Evolutionary conservation across 2,888 invertebrate genomes (phyloP).

Genomic region (Habroteleia sp.): DNA sequence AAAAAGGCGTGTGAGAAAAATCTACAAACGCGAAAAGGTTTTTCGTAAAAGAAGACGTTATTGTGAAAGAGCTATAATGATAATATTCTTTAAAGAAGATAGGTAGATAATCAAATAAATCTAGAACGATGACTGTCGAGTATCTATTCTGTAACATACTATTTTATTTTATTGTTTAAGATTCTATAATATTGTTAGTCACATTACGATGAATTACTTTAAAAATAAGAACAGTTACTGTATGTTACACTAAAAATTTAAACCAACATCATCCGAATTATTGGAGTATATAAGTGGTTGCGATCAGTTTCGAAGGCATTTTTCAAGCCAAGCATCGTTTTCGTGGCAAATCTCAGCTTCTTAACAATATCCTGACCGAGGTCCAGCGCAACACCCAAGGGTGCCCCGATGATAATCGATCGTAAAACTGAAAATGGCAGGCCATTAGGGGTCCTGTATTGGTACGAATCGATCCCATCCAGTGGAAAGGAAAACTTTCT

Average conservation of each 20-base stretch:
- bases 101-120: too few species aligned
- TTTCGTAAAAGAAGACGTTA: conserved; percentile 31
- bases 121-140: too few species aligned
- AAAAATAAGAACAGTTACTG: too few species aligned
- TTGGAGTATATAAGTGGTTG: conserved; percentile 69
- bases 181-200: too few species aligned
- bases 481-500: conserved; percentile 32
- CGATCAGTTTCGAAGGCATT: conserved; percentile 72
- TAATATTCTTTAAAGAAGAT: conserved; percentile 34
- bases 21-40: conserved; percentile 70
- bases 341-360: conserved; percentile 74
- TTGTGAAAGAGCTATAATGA: conserved; percentile 7
- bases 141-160: too few species aligned
- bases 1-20: conserved; percentile 72
- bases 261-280: too few species aligned
- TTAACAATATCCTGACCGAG: conserved; percentile 68
- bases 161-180: too few species aligned
- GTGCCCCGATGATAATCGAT: conserved; percentile 77
- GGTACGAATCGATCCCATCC: conserved; percentile 65
- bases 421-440: conserved; percentile 75
- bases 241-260: too few species aligned
- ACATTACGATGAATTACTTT: too few species aligned
- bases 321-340: conserved; percentile 71
- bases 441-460: conserved; percentile 68
- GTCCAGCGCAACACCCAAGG: conserved; percentile 59